Conservation (phyloP, 2,797 vertebrate genomes). For the Kryptolebias ocellatus region DNA sequence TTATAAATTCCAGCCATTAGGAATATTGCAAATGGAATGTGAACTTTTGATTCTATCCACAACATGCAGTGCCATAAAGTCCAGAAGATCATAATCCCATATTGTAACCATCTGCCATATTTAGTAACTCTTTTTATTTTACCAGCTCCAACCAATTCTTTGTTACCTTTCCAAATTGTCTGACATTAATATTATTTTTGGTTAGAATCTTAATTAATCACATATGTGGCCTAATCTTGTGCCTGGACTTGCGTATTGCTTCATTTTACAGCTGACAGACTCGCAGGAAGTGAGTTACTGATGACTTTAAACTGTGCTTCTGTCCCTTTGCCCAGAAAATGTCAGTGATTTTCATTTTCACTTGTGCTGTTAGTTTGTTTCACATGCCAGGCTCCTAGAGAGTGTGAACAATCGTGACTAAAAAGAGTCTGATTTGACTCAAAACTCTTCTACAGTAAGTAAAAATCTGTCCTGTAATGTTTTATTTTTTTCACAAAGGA, state of each 20-base stretch:
- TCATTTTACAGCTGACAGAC: neutral
- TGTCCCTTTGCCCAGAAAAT: neutral
- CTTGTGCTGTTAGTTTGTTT: neutral
- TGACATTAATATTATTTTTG: neutral
- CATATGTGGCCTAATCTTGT: neutral
- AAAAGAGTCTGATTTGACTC: neutral
- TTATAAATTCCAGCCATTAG: neutral
- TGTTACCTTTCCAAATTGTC: neutral
- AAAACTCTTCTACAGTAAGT: neutral
- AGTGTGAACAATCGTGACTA: neutral
- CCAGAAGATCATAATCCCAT: slow-evolving; percentile 9
- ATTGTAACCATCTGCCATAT: neutral
- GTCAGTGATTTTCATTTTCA: neutral
- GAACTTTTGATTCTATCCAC: slow-evolving; percentile 25
- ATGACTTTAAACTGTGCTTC: neutral
- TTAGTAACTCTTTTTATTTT: neutral
- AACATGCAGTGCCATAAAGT: slow-evolving; percentile 24
- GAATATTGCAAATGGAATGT: slow-evolving; percentile 16
- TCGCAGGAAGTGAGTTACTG: neutral
- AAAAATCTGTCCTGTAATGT: neutral
- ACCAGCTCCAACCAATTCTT: neutral
- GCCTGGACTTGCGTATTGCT: neutral
- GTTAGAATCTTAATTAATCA: neutral
- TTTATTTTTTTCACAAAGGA: too few species aligned
- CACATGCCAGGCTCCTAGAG: neutral